phyloP scores from a whole-genome alignment of 2,888 invertebrate genomes.

The Brachylomia viminalis region DNA sequence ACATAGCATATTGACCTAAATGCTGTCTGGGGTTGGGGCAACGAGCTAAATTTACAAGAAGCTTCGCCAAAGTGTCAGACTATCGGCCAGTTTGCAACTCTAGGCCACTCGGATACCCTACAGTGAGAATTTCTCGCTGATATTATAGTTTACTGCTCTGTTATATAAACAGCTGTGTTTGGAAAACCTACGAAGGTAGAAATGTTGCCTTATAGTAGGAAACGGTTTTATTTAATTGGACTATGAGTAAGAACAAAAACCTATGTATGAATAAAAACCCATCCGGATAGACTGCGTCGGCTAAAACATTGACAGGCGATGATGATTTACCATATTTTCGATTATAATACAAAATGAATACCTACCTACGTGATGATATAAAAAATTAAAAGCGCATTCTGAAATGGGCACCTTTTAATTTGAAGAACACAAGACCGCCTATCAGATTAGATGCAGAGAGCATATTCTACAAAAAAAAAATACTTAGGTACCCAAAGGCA shows the following conservation, averaged over 20 bases:
- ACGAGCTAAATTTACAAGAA: conserved; percentile 73
- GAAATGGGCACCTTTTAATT: not conserved
- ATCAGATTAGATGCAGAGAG: not conserved
- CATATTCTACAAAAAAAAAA: not conserved
- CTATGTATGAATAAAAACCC: not conserved
- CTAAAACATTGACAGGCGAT: not conserved
- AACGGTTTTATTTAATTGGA: conserved; percentile 9
- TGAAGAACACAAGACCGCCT: not conserved
- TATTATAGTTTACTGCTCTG: conserved; percentile 39
- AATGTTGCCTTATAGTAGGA: conserved; percentile 1
- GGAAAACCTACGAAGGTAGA: conserved; percentile 12
- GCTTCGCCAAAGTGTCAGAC: conserved; percentile 70
- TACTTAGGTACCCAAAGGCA: no score
- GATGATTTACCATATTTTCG: not conserved
- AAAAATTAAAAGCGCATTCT: not conserved
- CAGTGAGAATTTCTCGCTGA: conserved; percentile 56
- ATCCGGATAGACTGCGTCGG: not conserved
- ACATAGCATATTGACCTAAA: conserved; percentile 72
- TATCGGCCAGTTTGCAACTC: conserved; percentile 71
- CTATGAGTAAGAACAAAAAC: not conserved
- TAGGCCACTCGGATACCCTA: conserved; percentile 62
- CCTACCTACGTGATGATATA: not conserved
- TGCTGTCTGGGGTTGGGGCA: conserved; percentile 65
- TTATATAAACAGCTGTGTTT: conserved; percentile 43
- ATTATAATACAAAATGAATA: not conserved